phyloP scores from a whole-genome alignment of 2,113 vertebrate species.

The Regulus satrapa region DNA sequence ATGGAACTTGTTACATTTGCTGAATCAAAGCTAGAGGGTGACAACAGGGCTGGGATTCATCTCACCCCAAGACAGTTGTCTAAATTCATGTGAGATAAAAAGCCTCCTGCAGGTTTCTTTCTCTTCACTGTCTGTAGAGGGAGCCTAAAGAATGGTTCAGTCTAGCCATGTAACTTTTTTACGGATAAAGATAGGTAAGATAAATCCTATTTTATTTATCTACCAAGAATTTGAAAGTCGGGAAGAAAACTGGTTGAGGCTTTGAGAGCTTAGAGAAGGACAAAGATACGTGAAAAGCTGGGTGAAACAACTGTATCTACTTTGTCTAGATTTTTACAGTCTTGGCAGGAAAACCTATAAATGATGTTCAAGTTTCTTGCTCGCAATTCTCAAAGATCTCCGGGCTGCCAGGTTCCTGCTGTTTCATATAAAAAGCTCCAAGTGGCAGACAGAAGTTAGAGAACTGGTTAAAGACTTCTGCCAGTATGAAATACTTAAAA shows the following conservation, averaged over 20 bases:
- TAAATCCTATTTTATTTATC: background rate
- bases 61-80: constrained; percentile 53
- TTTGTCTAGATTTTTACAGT: constrained; percentile 38
- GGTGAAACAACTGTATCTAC: constrained; percentile 24
- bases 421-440: constrained; percentile 56
- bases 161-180: background rate
- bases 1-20: background rate
- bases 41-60: constrained; percentile 45
- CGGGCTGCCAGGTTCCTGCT: constrained; percentile 56
- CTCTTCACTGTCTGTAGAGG: constrained; percentile 47
- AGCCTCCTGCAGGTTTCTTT: constrained; percentile 27
- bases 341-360: constrained; percentile 49
- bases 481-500: constrained; percentile 53
- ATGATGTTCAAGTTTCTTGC: constrained; percentile 44
- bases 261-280: constrained; percentile 25
- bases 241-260: background rate
- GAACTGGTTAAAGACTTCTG: constrained; percentile 49
- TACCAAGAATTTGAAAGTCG: background rate
- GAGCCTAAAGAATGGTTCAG: constrained; percentile 32
- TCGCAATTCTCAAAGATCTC: background rate
- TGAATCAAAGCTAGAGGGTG: constrained; percentile 41
- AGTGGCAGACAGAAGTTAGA: constrained; percentile 58
- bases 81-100: constrained; percentile 54
- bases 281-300: constrained; percentile 22
- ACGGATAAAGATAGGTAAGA: background rate